Evolutionary conservation across 2,888 invertebrate genomes (phyloP), one percentile per base, ranked within the genome.

Genomic region (Dexiosoma caninum): DNA sequence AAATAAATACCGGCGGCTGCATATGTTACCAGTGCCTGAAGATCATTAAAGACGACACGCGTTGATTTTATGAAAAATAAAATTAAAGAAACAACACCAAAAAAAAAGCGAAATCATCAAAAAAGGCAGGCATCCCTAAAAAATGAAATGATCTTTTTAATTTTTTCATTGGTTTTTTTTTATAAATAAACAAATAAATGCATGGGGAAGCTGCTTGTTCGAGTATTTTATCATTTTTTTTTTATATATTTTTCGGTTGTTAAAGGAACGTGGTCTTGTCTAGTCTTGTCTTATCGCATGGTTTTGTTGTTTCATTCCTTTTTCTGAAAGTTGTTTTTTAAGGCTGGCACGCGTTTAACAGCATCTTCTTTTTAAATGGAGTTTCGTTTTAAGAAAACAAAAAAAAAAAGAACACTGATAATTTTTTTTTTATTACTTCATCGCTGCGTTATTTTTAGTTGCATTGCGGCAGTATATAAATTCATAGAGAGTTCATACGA

Each of bases 311-410:
- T 49, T 46, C 35, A 6, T 60, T 67, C 59, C 27, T 59, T 59
- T 62, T 37, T 69, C 23, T 23, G 27, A 27, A 35, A 14, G 19
- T 35, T 78, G 42, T 35, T 40, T 74, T 72, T 72, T 64, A 59
- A 57, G 16, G 37, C 57, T 77, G 81, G 77, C 81, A 81, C 81
- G 81, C 81, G 77, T 66, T 62, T 10, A 60, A 32, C 77, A 81
- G 69, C 81, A 72, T 72, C 81, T 80, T 80, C 44, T 40, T 60
- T 53, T 46, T 35, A 5, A 6, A 27, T 27, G 27, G 19, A 69
- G 60, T 59, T 71, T 60, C 16, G 37, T 32, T 53, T 53, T 10
- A 70, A 55, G 62, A 71, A 77, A 64, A 77, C 49, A 64, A 57
- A 78, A n/a, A n/a, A n/a, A n/a, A n/a, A n/a, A n/a, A n/a, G n/a